phyloP scores from a whole-genome alignment of 2,113 vertebrate species.

The Sebastes fasciatus region DNA sequence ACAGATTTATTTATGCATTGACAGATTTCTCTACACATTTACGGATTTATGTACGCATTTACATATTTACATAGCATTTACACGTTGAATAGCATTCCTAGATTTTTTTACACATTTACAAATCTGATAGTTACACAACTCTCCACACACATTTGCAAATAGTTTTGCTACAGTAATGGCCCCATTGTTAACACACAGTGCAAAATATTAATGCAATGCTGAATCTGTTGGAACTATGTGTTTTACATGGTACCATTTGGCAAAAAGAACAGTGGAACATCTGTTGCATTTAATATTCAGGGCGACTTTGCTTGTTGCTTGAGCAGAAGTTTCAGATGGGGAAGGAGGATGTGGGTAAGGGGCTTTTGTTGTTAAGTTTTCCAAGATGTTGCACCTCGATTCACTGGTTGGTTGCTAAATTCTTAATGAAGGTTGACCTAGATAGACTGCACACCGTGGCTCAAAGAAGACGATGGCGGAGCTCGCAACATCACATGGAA shows the following conservation, averaged over 20 bases:
- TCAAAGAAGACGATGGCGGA: constrained; percentile 33
- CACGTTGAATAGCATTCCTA: background rate
- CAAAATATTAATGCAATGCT: background rate
- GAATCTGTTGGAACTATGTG: constrained; percentile 11
- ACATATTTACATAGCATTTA: background rate
- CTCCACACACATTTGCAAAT: too few relatives aligned
- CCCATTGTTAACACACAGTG: background rate
- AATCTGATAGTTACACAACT: too few relatives aligned
- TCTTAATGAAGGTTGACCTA: constrained; percentile 63
- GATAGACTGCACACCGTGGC: constrained; percentile 28
- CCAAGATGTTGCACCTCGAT: constrained; percentile 55
- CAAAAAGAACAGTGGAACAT: constrained; percentile 27
- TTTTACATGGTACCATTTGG: constrained; percentile 33
- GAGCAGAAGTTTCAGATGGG: constrained; percentile 6
- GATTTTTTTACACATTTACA: too few relatives aligned
- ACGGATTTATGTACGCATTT: too few relatives aligned
- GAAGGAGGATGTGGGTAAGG: background rate
- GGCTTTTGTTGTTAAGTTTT: constrained; percentile 52
- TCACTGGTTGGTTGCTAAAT: constrained; percentile 46
- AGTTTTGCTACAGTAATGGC: too few relatives aligned
- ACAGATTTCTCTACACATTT: too few relatives aligned
- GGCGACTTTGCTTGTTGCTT: constrained; percentile 22
- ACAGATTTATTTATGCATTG: too few relatives aligned
- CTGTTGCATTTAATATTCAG: constrained; percentile 52
- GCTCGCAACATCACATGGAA: constrained; percentile 36